Conservation (phyloP, 2,888 invertebrate genomes). For the Dolomedes plantarius region DNA sequence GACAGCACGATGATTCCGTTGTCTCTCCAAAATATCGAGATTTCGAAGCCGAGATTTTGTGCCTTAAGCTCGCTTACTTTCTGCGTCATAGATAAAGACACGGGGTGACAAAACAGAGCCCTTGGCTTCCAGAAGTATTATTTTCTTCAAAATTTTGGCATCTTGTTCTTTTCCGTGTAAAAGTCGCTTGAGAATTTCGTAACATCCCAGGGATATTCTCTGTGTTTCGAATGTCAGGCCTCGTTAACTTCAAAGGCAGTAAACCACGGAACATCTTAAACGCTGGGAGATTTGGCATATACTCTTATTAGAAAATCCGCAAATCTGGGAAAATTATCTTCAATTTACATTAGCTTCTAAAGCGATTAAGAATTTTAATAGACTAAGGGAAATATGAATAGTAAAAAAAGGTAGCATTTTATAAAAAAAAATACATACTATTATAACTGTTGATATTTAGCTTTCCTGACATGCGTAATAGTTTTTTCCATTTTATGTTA, state of each 20-base stretch:
- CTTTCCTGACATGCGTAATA: too few species aligned
- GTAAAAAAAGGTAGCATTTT: too few species aligned
- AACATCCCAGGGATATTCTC: background rate
- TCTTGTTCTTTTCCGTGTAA: background rate
- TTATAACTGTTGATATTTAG: too few species aligned
- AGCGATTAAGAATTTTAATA: too few species aligned
- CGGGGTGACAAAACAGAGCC: background rate
- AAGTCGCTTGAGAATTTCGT: background rate
- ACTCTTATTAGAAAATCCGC: too few species aligned
- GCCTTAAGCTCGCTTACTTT: background rate
- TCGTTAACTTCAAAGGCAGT: background rate
- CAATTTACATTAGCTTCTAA: too few species aligned
- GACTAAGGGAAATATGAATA: too few species aligned
- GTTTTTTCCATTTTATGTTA: too few species aligned
- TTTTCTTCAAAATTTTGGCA: background rate
- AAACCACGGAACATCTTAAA: background rate
- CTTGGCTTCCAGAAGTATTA: background rate
- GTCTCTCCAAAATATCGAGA: background rate
- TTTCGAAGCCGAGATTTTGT: background rate
- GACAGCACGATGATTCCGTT: background rate
- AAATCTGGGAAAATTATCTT: too few species aligned
- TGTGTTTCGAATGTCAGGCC: background rate
- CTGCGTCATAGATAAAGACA: background rate
- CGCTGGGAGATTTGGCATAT: too few species aligned
- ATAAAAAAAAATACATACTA: too few species aligned